Evolutionary conservation across 1,140 invertebrate genomes (phyloP).

Genomic region (Lepidurus arcticus): DNA sequence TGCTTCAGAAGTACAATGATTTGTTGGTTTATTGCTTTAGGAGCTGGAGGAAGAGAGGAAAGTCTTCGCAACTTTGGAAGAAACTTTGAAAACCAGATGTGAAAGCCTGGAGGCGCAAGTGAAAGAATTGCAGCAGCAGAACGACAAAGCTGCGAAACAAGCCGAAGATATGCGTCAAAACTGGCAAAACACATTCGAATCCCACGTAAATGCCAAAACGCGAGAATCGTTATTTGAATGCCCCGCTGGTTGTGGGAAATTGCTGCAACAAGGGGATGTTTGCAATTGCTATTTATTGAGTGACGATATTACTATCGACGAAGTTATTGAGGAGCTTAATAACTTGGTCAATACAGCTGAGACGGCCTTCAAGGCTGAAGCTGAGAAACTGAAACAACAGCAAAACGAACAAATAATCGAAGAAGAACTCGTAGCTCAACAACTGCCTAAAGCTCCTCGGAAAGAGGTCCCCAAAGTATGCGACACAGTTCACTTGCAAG

Average conservation of each 20-base stretch:
- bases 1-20: neutral
- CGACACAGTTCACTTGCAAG: slow-evolving; percentile 22
- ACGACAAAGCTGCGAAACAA: neutral
- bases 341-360: slow-evolving; percentile 80
- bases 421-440: slow-evolving; percentile 4
- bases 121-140: neutral
- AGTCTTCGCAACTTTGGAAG: neutral
- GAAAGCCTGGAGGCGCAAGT: neutral
- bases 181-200: slow-evolving; percentile 4
- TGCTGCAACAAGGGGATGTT: neutral
- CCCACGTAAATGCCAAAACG: neutral
- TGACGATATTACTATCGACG: slow-evolving; percentile 76
- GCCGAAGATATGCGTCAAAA: slow-evolving; percentile 7
- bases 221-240: neutral
- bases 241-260: neutral
- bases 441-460: slow-evolving; percentile 24
- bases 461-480: slow-evolving; percentile 16
- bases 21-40: neutral
- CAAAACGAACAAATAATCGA: slow-evolving; percentile 25
- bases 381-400: slow-evolving; percentile 36
- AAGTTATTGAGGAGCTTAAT: slow-evolving; percentile 75
- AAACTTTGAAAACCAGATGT: neutral
- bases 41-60: neutral
- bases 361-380: slow-evolving; percentile 55
- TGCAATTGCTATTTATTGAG: slow-evolving; percentile 39